Base-by-base conservation (phyloP, 2,888 invertebrate species). In the Agonopterix subpropinquella region DNA sequence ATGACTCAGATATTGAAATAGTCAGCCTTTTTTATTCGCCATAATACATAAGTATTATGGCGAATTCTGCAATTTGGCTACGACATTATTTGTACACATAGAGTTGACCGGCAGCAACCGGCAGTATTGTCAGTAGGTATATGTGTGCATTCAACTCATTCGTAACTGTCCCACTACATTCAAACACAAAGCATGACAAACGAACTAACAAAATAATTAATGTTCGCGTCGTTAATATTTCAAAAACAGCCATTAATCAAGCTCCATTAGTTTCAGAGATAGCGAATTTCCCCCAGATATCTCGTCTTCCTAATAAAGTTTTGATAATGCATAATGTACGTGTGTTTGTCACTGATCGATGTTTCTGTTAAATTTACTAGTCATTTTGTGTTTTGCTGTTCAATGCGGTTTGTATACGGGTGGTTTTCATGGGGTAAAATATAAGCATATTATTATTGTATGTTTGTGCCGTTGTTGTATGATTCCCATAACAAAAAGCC, bases 141-240 rank as follows among this genome's bases (percentile, higher is more conserved):
- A 7, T 28, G 28, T 28, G 28, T 28, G 5, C n/a, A 39, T n/a
- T n/a, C 39, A 39, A n/a, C 39, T n/a, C 39, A n/a, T 39, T n/a
- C 39, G 39, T 39, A 39, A n/a, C 9, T 39, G 39, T 39, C 39
- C 39, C 39, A n/a, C 39, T 39, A n/a, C 9, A 39, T 39, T 39
- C 39, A 10, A n/a, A 9, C 10, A n/a, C 39, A 28, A 28, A 39
- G 39, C 39, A 9, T 39, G 10, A n/a, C 39, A 39, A 39, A 51
- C 53, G 41, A 51, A 47, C 51, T 28, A 28, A 44, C 28, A 28
- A 57, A 53, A 53, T 57, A 53, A 55, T 55, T 55, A 54, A 56
- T 57, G 54, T 42, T 43, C 36, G n/a, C 43, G 48, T 50, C 56
- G 51, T 54, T 57, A 56, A 56, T 57, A 49, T 50, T 51, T 44